Percentiles rank a stretch among this genome's conserved stretches.
These are phyloP conservation scores for Penaeus monodon DNA, from an alignment of 2,888 invertebrate genomes.

Conservation along the genomic window DNA sequence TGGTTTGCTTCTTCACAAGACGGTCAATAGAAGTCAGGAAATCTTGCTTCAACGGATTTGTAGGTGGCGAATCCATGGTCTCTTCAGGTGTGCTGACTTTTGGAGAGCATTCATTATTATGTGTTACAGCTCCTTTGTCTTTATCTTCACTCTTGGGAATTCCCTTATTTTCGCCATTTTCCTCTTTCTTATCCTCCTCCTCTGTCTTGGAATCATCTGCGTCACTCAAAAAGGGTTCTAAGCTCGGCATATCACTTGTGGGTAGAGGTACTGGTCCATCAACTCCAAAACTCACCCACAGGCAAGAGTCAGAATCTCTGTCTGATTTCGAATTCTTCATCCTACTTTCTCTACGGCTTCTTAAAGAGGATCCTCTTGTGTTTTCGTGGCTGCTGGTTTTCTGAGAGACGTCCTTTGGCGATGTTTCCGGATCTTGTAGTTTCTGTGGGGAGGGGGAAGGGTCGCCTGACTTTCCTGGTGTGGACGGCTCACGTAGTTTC, in stretches of 20 bases:
- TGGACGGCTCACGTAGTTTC: no score
- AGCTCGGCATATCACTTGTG: conserved; percentile 26
- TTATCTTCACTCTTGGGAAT: neutral
- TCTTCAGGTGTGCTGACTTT: no score
- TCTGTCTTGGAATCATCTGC: no score
- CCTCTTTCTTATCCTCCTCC: no score
- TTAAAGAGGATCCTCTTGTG: neutral
- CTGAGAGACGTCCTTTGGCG: neutral
- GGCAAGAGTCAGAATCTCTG: conserved; percentile 33
- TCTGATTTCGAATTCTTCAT: conserved; percentile 35
- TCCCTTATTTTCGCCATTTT: no score
- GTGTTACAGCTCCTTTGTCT: neutral
- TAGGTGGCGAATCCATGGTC: no score
- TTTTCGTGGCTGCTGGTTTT: neutral
- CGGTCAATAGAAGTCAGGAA: conserved; percentile 4
- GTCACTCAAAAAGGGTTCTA: conserved; percentile 11
- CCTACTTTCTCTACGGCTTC: conserved; percentile 29
- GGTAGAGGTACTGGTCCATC: conserved; percentile 42
- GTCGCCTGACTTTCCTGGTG: no score
- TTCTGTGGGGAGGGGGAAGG: no score
- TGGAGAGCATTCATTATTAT: neutral
- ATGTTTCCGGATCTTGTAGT: neutral
- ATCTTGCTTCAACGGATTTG: neutral
- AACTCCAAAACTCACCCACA: conserved; percentile 52
- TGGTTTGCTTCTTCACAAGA: neutral